These are phyloP conservation scores for Dendronephthya gigantea DNA, from an alignment of 64 coral and sea anemone species.

Conservation along the genomic window DNA sequence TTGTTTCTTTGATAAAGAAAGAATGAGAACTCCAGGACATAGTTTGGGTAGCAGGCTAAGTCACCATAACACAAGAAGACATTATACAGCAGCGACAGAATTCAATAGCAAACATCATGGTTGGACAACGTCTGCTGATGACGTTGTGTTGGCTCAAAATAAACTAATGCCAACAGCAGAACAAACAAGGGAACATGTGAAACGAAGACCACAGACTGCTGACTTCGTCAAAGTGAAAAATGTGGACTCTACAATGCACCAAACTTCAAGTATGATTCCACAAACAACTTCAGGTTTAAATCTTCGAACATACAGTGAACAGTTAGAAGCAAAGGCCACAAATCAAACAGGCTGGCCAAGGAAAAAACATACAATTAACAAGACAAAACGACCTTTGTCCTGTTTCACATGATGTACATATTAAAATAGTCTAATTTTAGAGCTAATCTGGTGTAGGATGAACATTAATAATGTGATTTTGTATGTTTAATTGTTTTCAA, in stretches of 20 bases:
- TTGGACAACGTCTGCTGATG: constrained; percentile 65
- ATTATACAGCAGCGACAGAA: constrained; percentile 49
- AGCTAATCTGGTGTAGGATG: no score
- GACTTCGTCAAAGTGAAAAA: constrained; percentile 35
- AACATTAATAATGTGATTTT: no score
- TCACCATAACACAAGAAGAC: constrained; percentile 50
- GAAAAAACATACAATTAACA: background rate
- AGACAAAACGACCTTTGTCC: background rate
- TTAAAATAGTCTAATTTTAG: no score
- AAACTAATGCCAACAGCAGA: constrained; percentile 72
- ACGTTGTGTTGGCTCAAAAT: constrained; percentile 43
- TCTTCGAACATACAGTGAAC: constrained; percentile 73
- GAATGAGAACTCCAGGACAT: constrained; percentile 32
- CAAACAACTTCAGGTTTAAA: constrained; percentile 72
- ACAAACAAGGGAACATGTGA: constrained; percentile 54
- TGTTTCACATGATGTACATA: no score
- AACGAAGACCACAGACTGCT: constrained; percentile 61
- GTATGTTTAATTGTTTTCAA: no score
- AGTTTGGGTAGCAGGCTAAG: constrained; percentile 44
- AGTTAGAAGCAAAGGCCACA: constrained; percentile 16
- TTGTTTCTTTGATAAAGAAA: constrained; percentile 40
- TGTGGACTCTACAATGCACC: constrained; percentile 29
- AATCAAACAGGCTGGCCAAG: background rate
- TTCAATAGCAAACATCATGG: constrained; percentile 42
- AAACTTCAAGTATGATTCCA: constrained; percentile 19